Conservation (phyloP, 2,888 invertebrate genomes). For the Listrodromus nycthemerus region DNA sequence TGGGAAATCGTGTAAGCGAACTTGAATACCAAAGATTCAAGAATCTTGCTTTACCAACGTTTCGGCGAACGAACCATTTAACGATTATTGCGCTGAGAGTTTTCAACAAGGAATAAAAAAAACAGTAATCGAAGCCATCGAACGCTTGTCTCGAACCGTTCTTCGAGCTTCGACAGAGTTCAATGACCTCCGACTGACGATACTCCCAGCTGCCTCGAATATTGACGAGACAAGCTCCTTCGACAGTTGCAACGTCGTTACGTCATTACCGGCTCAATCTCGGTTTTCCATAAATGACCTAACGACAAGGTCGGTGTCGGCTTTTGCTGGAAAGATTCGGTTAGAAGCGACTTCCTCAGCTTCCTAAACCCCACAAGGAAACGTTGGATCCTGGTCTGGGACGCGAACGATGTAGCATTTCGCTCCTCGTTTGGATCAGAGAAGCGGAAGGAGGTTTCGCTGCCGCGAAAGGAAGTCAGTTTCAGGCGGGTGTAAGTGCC, state of each 20-base stretch:
- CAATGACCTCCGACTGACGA: no score
- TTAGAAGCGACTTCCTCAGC: background rate
- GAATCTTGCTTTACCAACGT: background rate
- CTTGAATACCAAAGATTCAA: constrained; percentile 5
- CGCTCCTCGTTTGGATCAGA: constrained; percentile 6
- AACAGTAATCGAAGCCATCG: background rate
- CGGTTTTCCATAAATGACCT: no score
- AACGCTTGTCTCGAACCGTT: background rate
- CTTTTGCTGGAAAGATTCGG: no score
- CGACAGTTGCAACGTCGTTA: no score
- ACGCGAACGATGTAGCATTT: no score
- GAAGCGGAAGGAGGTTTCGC: background rate
- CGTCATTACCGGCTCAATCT: no score
- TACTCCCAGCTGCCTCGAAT: no score
- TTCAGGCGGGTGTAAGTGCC: constrained; percentile 25
- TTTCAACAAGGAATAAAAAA: background rate
- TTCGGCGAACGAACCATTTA: constrained; percentile 20
- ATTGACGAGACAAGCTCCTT: no score
- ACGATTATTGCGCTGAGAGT: constrained; percentile 2
- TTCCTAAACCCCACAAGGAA: constrained; percentile 23
- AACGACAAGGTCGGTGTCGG: no score
- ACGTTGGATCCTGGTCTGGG: constrained; percentile 13
- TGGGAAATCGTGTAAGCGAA: constrained; percentile 41
- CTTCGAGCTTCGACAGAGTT: no score
- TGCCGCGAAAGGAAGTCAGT: constrained; percentile 33